These are phyloP conservation scores for Ameiurus melas DNA, from an alignment of 2,113 vertebrate genomes.

Conservation along the genomic window DNA sequence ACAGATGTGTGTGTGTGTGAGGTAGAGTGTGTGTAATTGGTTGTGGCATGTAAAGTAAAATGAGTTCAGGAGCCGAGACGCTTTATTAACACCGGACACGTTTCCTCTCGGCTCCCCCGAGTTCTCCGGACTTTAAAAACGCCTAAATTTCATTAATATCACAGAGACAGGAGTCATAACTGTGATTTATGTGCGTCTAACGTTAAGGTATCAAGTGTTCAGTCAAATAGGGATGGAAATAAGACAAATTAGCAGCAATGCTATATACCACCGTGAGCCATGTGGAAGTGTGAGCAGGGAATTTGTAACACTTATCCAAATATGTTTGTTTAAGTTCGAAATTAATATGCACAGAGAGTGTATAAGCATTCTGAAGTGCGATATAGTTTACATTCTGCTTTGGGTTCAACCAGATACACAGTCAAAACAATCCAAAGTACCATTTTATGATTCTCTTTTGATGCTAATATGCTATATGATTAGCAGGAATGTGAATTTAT, in stretches of 20 bases:
- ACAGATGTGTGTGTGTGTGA: not conserved
- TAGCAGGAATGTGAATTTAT: not conserved
- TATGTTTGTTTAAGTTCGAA: slow-evolving; percentile 34
- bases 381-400: no score
- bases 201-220: slow-evolving; percentile 66
- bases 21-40: slow-evolving; percentile 61
- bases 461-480: not conserved
- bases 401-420: not conserved
- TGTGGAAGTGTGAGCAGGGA: slow-evolving; percentile 45
- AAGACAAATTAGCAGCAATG: slow-evolving; percentile 65
- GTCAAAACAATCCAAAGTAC: not conserved
- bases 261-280: slow-evolving; percentile 44
- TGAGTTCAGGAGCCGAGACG: slow-evolving; percentile 65
- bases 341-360: slow-evolving; percentile 34
- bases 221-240: slow-evolving; percentile 64
- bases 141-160: slow-evolving; percentile 75
- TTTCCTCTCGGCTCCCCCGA: slow-evolving; percentile 69
- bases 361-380: not conserved
- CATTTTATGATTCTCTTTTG: not conserved
- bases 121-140: slow-evolving; percentile 64
- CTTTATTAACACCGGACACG: slow-evolving; percentile 71
- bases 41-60: slow-evolving; percentile 67
- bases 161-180: slow-evolving; percentile 66
- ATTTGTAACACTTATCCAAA: slow-evolving; percentile 30
- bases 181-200: slow-evolving; percentile 66